Percentiles rank a stretch among this genome's conserved stretches.
Evolutionary conservation across 2,113 vertebrate species (phyloP).

Genomic region (Alligator mississippiensis): DNA sequence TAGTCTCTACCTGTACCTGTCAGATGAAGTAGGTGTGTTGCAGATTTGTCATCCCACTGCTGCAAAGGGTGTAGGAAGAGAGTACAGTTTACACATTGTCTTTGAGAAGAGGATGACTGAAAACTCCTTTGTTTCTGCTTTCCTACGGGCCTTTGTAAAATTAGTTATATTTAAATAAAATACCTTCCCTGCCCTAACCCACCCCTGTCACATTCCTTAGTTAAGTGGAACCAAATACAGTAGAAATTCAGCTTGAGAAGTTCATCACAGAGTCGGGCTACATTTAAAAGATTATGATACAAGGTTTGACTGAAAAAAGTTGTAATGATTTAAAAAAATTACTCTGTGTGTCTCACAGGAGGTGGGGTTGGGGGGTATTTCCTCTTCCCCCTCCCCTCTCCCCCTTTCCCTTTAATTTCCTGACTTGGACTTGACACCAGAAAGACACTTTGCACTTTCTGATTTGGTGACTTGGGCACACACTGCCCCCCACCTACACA

Average conservation of each 20-base stretch:
- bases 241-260: background rate
- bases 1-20: background rate
- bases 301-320: background rate
- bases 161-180: background rate
- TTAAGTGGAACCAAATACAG: background rate
- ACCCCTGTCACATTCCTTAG: background rate
- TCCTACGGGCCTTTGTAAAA: background rate
- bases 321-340: background rate
- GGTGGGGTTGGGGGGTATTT: background rate
- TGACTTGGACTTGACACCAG: constrained; percentile 10
- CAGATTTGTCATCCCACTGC: background rate
- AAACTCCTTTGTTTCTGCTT: background rate
- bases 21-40: background rate
- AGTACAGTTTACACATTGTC: background rate
- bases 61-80: background rate
- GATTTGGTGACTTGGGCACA: background rate
- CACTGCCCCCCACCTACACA: background rate
- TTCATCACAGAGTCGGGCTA: background rate
- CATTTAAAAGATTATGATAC: background rate
- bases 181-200: background rate
- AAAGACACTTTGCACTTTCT: background rate
- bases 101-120: background rate
- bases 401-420: background rate
- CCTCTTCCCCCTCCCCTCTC: background rate
- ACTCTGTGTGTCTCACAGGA: too few relatives aligned